Evolutionary conservation across 2,888 invertebrate species (phyloP).

Genomic region (Pachliopta kotzebuea): DNA sequence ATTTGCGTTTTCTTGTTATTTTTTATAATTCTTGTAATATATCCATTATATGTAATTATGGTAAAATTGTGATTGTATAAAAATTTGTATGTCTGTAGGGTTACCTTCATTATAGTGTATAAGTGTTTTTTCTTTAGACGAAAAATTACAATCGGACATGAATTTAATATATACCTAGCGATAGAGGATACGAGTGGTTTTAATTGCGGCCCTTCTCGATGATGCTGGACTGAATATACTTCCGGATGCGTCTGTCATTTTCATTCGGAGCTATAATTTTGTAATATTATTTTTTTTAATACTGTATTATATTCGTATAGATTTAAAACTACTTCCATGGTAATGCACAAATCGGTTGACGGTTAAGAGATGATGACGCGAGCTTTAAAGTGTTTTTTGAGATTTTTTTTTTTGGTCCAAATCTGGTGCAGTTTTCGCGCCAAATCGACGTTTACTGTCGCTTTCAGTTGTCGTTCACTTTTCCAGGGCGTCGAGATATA

Average conservation of each 20-base stretch:
- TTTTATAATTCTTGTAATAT: conserved; percentile 57
- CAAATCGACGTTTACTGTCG: conserved; percentile 44
- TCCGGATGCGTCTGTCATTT: conserved; percentile 35
- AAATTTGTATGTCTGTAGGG: conserved; percentile 55
- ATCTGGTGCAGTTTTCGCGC: conserved; percentile 45
- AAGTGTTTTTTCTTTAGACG: conserved; percentile 68
- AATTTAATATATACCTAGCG: conserved; percentile 64
- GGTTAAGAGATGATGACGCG: conserved; percentile 44
- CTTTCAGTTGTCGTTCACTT: conserved; percentile 39
- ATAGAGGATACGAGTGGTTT: conserved; percentile 49
- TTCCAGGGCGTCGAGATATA: conserved; percentile 45
- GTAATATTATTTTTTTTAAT: conserved; percentile 42
- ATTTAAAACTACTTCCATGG: conserved; percentile 64
- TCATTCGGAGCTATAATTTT: conserved; percentile 46
- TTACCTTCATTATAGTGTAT: conserved; percentile 52
- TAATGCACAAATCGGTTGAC: conserved; percentile 66
- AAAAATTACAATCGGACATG: conserved; percentile 71
- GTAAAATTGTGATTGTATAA: conserved; percentile 57
- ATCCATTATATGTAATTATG: conserved; percentile 44
- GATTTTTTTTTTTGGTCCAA: conserved; percentile 43
- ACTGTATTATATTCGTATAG: conserved; percentile 54
- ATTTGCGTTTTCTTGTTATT: conserved; percentile 44
- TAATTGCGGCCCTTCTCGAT: conserved; percentile 50
- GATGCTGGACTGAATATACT: conserved; percentile 61
- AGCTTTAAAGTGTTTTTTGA: conserved; percentile 59